Evolutionary conservation across 2,888 invertebrate genomes (phyloP).

Genomic region (Asteroscopus sphinx): DNA sequence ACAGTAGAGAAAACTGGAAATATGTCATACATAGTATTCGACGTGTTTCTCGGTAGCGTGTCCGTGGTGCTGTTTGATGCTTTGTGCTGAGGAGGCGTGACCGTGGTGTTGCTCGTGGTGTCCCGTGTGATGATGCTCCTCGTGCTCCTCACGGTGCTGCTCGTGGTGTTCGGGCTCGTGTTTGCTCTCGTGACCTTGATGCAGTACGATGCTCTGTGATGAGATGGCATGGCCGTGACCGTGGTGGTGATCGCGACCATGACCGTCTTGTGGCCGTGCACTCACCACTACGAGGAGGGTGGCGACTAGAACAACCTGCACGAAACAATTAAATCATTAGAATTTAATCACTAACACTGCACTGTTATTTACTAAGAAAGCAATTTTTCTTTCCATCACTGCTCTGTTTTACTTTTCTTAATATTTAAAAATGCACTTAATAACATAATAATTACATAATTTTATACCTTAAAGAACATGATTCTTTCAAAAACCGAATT

Average conservation of each 20-base stretch:
- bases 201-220: constrained; percentile 66
- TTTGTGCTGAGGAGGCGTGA: too few species aligned
- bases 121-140: too few species aligned
- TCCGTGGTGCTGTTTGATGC: too few species aligned
- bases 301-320: constrained; percentile 23
- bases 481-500: constrained; percentile 3
- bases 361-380: too few species aligned
- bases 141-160: not conserved
- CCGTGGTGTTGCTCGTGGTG: constrained; percentile 59
- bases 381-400: too few species aligned
- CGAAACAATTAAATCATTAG: not conserved
- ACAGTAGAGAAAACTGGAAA: too few species aligned
- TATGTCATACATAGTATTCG: too few species aligned
- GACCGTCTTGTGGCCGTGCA: constrained; percentile 42
- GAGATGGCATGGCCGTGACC: constrained; percentile 66
- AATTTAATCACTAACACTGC: not conserved
- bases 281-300: constrained; percentile 24
- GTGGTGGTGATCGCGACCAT: constrained; percentile 52
- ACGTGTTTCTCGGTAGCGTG: too few species aligned
- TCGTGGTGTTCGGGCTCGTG: constrained; percentile 15
- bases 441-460: constrained; percentile 2
- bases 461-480: constrained; percentile 38
- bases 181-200: constrained; percentile 51
- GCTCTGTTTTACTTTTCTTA: too few species aligned
- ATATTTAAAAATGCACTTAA: not conserved